Conservation (phyloP, 2,888 invertebrate species). For the Diarsia rubi region DNA sequence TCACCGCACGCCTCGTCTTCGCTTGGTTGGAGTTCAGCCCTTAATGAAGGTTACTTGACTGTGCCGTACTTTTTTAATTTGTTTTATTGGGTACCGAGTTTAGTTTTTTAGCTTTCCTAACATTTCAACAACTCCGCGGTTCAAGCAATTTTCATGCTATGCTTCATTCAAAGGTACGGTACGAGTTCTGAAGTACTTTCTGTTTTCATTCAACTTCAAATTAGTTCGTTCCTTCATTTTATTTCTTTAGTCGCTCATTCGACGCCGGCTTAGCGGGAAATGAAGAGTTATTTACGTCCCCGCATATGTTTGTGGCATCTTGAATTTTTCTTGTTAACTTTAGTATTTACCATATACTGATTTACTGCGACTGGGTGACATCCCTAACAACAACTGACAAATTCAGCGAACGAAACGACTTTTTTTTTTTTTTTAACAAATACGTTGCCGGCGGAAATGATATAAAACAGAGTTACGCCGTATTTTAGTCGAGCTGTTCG, state of each 20-base stretch:
- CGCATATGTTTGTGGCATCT: conserved; percentile 48
- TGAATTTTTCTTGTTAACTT: conserved; percentile 47
- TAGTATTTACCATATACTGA: conserved; percentile 59
- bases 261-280: conserved; percentile 36
- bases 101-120: conserved; percentile 19
- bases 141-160: conserved; percentile 37
- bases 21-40: not conserved
- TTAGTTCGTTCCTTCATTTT: conserved; percentile 52
- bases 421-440: conserved; percentile 47
- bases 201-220: conserved; percentile 53
- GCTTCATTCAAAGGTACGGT: conserved; percentile 40
- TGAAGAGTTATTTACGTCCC: conserved; percentile 46
- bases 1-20: too few species aligned
- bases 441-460: conserved; percentile 24
- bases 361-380: conserved; percentile 47
- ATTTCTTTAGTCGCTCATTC: conserved; percentile 38
- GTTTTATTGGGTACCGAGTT: not conserved
- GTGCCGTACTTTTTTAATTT: not conserved
- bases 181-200: conserved; percentile 42
- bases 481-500: conserved; percentile 38
- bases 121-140: conserved; percentile 18
- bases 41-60: not conserved
- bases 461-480: conserved; percentile 12
- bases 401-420: conserved; percentile 35
- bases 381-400: conserved; percentile 41